Percentiles rank a stretch among this genome's conserved stretches.
Conservation (phyloP, 2,888 invertebrate species). For the Laothoe populi region DNA sequence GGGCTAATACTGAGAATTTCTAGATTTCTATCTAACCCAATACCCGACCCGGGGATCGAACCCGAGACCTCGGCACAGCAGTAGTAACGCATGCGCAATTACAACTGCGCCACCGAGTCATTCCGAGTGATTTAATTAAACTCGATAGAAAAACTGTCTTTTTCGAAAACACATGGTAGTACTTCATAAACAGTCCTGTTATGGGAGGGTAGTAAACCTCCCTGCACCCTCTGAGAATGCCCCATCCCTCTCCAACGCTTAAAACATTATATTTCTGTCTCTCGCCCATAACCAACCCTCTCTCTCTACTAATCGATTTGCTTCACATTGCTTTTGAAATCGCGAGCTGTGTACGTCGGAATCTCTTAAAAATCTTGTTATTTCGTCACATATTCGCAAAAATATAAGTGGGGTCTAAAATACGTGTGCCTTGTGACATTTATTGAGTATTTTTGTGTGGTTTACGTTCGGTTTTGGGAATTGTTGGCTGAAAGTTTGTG, state of each 20-base stretch:
- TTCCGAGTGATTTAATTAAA: too few species aligned
- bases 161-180: constrained; percentile 8
- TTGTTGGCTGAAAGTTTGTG: background rate
- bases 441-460: background rate
- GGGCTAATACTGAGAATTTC: too few species aligned
- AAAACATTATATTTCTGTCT: background rate
- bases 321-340: constrained; percentile 45
- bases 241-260: constrained; percentile 1
- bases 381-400: background rate
- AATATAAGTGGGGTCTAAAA: background rate
- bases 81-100: too few species aligned
- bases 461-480: background rate
- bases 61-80: too few species aligned
- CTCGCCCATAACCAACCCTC: constrained; percentile 14
- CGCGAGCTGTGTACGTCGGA: constrained; percentile 25
- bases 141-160: background rate
- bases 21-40: too few species aligned
- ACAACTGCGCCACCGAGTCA: too few species aligned
- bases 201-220: constrained; percentile 5
- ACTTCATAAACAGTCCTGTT: background rate
- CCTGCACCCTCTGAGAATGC: constrained; percentile 9
- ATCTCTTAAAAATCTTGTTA: background rate
- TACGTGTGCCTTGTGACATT: background rate
- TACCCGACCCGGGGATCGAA: too few species aligned
- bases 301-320: constrained; percentile 45